These are phyloP conservation scores for Merops nubicus DNA, from an alignment of 2,113 vertebrate species.

Conservation along the genomic window DNA sequence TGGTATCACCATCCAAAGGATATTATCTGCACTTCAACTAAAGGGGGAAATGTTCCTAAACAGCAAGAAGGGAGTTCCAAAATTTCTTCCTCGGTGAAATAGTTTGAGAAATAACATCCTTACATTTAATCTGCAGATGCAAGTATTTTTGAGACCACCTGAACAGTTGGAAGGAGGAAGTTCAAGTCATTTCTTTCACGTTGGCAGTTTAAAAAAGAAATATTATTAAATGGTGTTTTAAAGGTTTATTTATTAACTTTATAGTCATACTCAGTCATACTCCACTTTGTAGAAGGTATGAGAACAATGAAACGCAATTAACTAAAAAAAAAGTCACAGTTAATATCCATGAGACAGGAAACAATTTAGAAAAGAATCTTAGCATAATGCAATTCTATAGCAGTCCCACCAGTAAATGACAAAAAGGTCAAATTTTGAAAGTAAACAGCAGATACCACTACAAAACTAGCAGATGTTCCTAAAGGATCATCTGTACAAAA, in stretches of 20 bases:
- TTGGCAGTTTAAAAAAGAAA: neutral
- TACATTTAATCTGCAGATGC: neutral
- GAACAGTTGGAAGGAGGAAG: neutral
- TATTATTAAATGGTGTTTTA: neutral
- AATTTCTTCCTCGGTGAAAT: neutral
- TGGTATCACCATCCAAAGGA: neutral
- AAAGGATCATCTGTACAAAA: constrained; percentile 82
- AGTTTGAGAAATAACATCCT: neutral
- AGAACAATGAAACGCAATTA: neutral
- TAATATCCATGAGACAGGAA: neutral
- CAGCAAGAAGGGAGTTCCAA: neutral
- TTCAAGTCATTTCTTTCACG: neutral
- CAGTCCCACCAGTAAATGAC: constrained; percentile 39
- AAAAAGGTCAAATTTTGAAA: constrained; percentile 72
- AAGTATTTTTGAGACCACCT: neutral
- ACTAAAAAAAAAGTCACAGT: neutral
- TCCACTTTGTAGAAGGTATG: neutral
- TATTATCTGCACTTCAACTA: neutral
- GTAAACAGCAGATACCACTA: constrained; percentile 79
- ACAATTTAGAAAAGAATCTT: constrained; percentile 7
- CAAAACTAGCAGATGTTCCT: constrained; percentile 84
- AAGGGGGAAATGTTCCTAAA: neutral
- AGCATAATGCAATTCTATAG: constrained; percentile 30
- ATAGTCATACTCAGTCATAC: neutral
- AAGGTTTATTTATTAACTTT: neutral